Conservation (phyloP, 2,113 vertebrate species). For the Athene noctua region DNA sequence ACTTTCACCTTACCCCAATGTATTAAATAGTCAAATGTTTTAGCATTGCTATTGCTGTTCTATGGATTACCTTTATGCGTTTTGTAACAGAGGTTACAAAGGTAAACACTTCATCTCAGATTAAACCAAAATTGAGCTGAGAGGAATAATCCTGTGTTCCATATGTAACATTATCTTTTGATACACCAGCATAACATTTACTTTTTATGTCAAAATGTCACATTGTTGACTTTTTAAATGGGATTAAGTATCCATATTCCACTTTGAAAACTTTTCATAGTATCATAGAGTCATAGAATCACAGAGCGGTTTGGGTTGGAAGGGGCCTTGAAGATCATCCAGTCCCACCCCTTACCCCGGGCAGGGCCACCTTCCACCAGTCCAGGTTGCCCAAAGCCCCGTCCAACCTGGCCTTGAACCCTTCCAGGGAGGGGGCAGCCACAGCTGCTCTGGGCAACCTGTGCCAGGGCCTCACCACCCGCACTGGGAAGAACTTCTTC, state of each 20-base stretch:
- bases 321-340: too few relatives aligned
- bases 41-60: neutral
- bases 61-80: neutral
- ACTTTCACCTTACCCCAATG: accelerated
- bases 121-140: neutral
- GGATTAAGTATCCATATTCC: neutral
- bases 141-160: neutral
- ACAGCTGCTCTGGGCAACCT: too few relatives aligned
- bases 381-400: too few relatives aligned
- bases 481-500: too few relatives aligned
- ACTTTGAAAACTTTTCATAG: neutral
- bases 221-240: neutral
- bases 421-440: too few relatives aligned
- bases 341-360: too few relatives aligned
- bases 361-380: too few relatives aligned
- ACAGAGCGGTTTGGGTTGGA: too few relatives aligned
- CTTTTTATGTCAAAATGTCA: neutral
- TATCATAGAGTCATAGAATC: too few relatives aligned
- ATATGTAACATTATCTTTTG: neutral
- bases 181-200: neutral
- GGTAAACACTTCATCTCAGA: neutral
- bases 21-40: neutral
- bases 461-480: too few relatives aligned
- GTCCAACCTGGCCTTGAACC: too few relatives aligned
- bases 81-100: neutral